These are phyloP conservation scores for Scylla paramamosain DNA, from an alignment of 1,140 invertebrate species.

Conservation along the genomic window DNA sequence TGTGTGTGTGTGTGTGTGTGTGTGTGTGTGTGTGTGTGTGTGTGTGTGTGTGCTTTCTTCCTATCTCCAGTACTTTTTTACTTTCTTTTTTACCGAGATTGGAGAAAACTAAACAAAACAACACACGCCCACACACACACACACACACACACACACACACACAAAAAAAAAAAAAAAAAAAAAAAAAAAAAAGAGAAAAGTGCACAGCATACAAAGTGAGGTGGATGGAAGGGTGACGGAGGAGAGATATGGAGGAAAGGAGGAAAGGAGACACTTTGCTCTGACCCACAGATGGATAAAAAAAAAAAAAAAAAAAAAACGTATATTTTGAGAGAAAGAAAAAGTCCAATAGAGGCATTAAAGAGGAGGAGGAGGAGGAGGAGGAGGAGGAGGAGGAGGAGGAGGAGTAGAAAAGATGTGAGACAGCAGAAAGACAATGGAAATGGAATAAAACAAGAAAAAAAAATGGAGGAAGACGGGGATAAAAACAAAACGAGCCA, in stretches of 20 bases:
- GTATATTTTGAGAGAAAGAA: no score
- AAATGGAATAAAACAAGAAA: background rate
- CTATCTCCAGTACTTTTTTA: no score
- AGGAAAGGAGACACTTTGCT: no score
- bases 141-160: conserved; percentile 20
- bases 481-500: background rate
- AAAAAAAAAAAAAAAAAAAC: no score
- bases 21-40: no score
- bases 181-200: no score
- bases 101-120: background rate
- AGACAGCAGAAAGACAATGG: background rate
- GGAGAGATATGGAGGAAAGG: background rate
- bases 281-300: no score
- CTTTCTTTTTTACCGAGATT: no score
- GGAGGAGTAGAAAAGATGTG: background rate
- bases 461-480: background rate
- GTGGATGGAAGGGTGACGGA: background rate
- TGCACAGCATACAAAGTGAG: no score
- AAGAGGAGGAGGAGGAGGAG: background rate
- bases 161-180: background rate
- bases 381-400: background rate
- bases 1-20: no score
- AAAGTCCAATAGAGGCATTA: no score
- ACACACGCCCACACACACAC: background rate
- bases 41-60: no score